Percentiles rank a stretch among this genome's conserved stretches.
phyloP scores from a whole-genome alignment of 1,140 invertebrate genomes.

The Steinernema feltiae region DNA sequence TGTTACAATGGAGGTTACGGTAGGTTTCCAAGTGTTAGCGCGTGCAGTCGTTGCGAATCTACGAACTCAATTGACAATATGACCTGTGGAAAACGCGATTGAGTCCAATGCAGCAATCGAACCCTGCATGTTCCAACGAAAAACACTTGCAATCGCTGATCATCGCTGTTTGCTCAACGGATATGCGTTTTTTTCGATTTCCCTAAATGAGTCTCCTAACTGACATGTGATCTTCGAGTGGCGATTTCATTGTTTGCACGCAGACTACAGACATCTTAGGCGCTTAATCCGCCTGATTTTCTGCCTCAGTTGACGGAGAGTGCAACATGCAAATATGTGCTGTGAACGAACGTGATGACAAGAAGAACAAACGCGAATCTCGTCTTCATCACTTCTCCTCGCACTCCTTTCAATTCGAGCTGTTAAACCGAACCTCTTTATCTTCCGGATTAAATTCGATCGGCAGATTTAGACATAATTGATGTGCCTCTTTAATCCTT shows the following conservation, averaged over 20 bases:
- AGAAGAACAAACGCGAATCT: neutral
- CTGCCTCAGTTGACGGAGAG: neutral
- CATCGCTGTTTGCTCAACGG: too few relatives aligned
- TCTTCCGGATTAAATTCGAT: conserved; percentile 6
- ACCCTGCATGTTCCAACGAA: too few relatives aligned
- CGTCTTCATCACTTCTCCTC: neutral
- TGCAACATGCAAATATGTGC: neutral
- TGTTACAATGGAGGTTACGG: too few relatives aligned
- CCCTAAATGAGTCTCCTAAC: too few relatives aligned
- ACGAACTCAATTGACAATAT: too few relatives aligned
- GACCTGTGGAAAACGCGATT: too few relatives aligned
- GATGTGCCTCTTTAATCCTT: neutral
- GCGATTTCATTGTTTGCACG: neutral
- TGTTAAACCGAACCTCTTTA: neutral
- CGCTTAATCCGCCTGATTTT: neutral
- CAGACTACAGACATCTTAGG: neutral
- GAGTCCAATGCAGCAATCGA: too few relatives aligned
- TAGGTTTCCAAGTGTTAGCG: too few relatives aligned
- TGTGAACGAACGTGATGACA: neutral
- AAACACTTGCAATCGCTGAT: too few relatives aligned
- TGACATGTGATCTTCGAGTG: too few relatives aligned
- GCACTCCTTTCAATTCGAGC: neutral
- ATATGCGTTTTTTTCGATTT: too few relatives aligned
- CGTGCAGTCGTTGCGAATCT: too few relatives aligned
- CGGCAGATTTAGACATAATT: neutral